Conservation (phyloP, 2,888 invertebrate genomes). For the Anorthoa munda region DNA sequence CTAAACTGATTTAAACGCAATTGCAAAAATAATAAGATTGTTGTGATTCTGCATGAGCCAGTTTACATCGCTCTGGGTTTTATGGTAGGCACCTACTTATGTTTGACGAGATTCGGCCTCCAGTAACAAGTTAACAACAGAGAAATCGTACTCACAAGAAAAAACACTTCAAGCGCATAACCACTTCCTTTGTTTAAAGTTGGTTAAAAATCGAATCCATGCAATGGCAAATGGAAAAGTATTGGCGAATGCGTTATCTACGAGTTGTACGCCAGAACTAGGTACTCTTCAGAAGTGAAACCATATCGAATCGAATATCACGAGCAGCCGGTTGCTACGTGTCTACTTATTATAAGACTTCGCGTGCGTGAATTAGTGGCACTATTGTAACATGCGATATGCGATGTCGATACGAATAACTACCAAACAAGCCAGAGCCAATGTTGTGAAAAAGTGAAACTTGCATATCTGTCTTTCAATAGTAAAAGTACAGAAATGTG, state of each 20-base stretch:
- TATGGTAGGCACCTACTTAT: too few relatives aligned
- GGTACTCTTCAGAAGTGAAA: constrained; percentile 86
- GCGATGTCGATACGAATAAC: constrained; percentile 76
- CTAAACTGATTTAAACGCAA: neutral
- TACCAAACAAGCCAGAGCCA: constrained; percentile 60
- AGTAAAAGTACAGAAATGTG: constrained; percentile 26
- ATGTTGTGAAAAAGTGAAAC: constrained; percentile 66
- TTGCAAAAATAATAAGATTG: too few relatives aligned
- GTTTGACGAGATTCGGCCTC: too few relatives aligned
- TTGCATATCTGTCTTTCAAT: constrained; percentile 44
- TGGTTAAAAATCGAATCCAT: constrained; percentile 19
- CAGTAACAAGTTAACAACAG: neutral
- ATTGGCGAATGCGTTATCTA: constrained; percentile 62
- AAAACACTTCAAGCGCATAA: neutral
- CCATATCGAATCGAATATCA: constrained; percentile 87
- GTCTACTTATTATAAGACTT: constrained; percentile 79
- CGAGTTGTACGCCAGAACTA: constrained; percentile 56
- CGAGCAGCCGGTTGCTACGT: constrained; percentile 83
- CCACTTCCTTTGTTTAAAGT: neutral
- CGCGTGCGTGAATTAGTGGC: constrained; percentile 81
- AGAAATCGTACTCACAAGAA: neutral
- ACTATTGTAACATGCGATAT: constrained; percentile 83
- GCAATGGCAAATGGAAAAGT: constrained; percentile 43
- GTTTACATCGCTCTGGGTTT: neutral
- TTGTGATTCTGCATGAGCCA: constrained; percentile 1